Base-by-base conservation (phyloP, 1,140 invertebrate species). In the Heliconius hewitsoni region DNA sequence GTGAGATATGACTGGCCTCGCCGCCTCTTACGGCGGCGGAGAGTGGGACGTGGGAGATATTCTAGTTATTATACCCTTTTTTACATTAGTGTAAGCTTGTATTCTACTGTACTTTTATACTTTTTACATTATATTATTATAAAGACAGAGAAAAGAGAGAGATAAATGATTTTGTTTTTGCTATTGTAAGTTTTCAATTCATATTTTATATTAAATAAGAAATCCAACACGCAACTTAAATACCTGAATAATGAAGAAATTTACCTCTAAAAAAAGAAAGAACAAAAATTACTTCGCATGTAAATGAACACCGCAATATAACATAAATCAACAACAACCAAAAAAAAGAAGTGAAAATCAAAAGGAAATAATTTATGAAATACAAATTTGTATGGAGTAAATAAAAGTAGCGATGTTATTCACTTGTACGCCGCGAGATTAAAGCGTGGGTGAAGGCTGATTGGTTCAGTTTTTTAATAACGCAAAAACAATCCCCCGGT, bases 381-480 rank as follows among this genome's bases (percentile, higher is more conserved):
- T 23, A 30, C 60, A 66, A 66, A 66, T 66, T 66, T 66, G 60
- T 60, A 23, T 23, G 60, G 60, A 66, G 60, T 66, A 66, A 66
- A 66, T 66, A 66, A 66, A 66, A 27, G 60, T 66, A 16, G 60
- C 60, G 60, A 30, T 30, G 60, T 66, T 66, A 66, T 66, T 27
- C 60, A 66, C 60, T 18, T 66, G 60, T 66, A 30, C 60, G 60
- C 60, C 60, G 60, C 60, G 60, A 66, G 60, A 66, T 66, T 66
- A 66, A 66, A 30, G 60, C 60, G 60, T 13, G 60, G 13, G 9
- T 19, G 50, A 52, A 8, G 50, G 50, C 23, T 66, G 60, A 66
- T 66, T 66, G 60, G 60, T 66, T 66, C 60, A 23, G 60, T 13
- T 66, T 57, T 66, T 66, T 66, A 66, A 66, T 66, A 66, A 66